A percentile compares a stretch with the other conserved stretches of the same genome.
These are phyloP conservation scores for Poeciliopsis presidionis DNA, from an alignment of 2,797 vertebrate genomes.

Conservation along the genomic window DNA sequence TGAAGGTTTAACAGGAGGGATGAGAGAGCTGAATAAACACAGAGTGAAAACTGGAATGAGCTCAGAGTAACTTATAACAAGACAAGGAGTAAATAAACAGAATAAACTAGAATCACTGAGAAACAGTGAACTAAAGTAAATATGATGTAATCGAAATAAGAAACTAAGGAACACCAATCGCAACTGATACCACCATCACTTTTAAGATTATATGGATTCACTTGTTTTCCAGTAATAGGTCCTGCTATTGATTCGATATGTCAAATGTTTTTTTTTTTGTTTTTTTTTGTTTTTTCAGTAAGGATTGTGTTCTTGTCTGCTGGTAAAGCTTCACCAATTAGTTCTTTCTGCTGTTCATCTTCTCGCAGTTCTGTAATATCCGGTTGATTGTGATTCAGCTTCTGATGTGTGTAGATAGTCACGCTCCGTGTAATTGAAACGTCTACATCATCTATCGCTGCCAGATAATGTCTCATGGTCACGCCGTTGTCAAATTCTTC, in stretches of 20 bases:
- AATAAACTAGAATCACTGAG: too few relatives aligned
- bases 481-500: background rate
- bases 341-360: background rate
- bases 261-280: too few relatives aligned
- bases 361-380: background rate
- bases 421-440: background rate
- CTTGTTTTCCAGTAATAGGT: background rate
- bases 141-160: too few relatives aligned
- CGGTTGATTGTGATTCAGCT: background rate
- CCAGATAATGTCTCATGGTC: background rate
- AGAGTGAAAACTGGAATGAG: too few relatives aligned
- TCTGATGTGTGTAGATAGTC: background rate
- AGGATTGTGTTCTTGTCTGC: background rate
- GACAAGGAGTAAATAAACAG: too few relatives aligned
- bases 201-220: background rate
- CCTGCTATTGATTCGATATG: background rate
- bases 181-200: background rate
- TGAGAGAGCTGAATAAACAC: too few relatives aligned
- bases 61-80: too few relatives aligned
- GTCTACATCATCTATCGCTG: background rate
- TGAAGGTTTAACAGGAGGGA: too few relatives aligned
- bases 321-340: background rate
- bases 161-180: background rate
- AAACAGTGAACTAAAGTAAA: too few relatives aligned
- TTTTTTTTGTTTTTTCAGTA: too few relatives aligned